Evolutionary conservation across 92 coral and sea anemone genomes (phyloP).

Genomic region (Epizoanthus ramosus): DNA sequence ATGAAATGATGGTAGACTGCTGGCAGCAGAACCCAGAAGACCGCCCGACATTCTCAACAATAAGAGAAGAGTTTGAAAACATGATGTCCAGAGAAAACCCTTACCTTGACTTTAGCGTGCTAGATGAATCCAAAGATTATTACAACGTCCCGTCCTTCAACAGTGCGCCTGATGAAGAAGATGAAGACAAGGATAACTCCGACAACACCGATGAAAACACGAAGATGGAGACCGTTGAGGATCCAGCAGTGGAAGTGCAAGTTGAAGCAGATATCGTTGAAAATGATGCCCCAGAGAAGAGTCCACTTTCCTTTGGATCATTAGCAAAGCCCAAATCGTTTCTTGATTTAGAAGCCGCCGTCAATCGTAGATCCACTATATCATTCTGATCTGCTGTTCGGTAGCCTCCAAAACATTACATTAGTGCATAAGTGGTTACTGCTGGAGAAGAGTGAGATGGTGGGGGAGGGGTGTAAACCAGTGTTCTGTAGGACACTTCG

Average conservation of each 20-base stretch:
- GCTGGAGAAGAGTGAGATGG: no score
- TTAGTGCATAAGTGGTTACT: no score
- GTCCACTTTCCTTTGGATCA: background rate
- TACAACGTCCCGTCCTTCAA: slow-evolving; percentile 34
- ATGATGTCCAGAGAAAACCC: slow-evolving; percentile 44
- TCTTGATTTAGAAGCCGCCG: slow-evolving; percentile 16
- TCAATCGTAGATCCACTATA: slow-evolving; percentile 12
- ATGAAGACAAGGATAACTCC: background rate
- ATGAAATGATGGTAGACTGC: slow-evolving; percentile 30
- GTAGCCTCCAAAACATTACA: no score
- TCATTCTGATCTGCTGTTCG: background rate
- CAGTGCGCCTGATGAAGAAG: slow-evolving; percentile 29
- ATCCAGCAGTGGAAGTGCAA: background rate
- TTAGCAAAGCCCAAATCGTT: slow-evolving; percentile 6
- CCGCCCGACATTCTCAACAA: slow-evolving; percentile 24
- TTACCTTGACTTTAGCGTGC: slow-evolving; percentile 31
- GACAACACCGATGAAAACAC: background rate
- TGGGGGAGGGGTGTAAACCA: no score
- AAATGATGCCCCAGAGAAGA: background rate
- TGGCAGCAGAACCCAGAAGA: slow-evolving; percentile 28
- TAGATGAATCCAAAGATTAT: slow-evolving; percentile 36
- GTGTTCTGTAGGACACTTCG: no score
- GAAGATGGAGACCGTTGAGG: background rate
- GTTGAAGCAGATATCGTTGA: background rate
- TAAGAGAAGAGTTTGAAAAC: slow-evolving; percentile 21